Conservation (phyloP, 2,113 vertebrate genomes). For the Tragelaphus scriptus region DNA sequence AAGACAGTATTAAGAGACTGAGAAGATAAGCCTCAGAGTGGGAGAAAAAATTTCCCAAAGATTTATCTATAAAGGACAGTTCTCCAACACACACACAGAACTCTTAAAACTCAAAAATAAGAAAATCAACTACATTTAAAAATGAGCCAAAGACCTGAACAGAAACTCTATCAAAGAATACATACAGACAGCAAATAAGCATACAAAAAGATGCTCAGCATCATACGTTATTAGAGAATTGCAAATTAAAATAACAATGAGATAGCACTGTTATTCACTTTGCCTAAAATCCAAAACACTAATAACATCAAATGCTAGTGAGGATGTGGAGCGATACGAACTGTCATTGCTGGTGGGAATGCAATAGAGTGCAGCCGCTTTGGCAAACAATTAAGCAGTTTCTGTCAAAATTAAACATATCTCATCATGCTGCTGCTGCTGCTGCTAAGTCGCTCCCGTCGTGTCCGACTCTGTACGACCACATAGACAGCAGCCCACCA, state of each 20-base stretch:
- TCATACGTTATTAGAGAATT: not conserved
- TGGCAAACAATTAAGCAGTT: not conserved
- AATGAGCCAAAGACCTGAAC: not conserved
- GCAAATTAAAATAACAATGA: not conserved
- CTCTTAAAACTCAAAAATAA: not conserved
- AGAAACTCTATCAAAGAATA: not conserved
- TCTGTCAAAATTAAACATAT: not conserved
- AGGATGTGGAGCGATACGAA: not conserved
- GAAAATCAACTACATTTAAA: not conserved
- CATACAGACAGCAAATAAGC: not conserved
- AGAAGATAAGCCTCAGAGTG: not conserved
- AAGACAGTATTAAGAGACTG: not conserved
- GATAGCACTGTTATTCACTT: not conserved
- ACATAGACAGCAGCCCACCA: not conserved
- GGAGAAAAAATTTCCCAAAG: not conserved
- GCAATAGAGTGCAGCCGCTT: not conserved
- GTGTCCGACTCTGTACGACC: rapidly evolving
- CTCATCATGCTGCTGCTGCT: not conserved
- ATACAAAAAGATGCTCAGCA: not conserved
- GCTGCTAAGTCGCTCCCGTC: not conserved
- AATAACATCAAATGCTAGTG: not conserved
- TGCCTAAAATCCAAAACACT: not conserved
- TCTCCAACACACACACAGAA: not conserved
- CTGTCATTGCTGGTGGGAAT: not conserved
- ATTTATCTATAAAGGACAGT: not conserved